phyloP scores from a whole-genome alignment of 92 coral and sea anemone species.

The Diadumene lineata region DNA sequence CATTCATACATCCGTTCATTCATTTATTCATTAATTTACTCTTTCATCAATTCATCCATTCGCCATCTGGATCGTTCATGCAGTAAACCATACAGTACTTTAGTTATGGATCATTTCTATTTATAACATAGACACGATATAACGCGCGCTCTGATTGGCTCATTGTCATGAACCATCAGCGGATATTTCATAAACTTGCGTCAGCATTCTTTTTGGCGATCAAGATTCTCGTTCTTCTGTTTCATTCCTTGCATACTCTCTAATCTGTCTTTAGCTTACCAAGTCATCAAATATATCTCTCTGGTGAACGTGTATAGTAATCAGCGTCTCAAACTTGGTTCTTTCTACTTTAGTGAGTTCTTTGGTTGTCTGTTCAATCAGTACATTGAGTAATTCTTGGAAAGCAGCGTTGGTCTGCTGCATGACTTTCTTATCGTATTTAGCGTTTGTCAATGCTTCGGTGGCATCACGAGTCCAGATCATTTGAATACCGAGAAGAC shows the following conservation, averaged over 20 bases:
- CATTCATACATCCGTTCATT: not conserved
- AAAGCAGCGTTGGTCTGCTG: conserved; percentile 86
- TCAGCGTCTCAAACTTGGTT: conserved; percentile 88
- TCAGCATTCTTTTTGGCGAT: too few relatives aligned
- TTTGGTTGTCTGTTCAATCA: conserved; percentile 84
- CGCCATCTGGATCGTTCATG: not conserved
- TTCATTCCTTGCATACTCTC: too few relatives aligned
- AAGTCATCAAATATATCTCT: conserved; percentile 88
- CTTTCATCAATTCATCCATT: not conserved
- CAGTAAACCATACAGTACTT: not conserved
- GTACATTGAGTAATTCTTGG: conserved; percentile 71
- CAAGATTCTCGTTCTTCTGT: not conserved
- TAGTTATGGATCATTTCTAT: not conserved
- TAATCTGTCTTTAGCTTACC: conserved; percentile 41
- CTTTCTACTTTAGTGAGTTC: conserved; percentile 89
- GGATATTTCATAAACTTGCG: too few relatives aligned
- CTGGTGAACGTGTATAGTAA: conserved; percentile 90
- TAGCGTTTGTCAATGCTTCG: conserved; percentile 82
- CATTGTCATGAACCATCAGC: too few relatives aligned
- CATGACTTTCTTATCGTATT: conserved; percentile 86
- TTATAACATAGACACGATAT: too few relatives aligned
- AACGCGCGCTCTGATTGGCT: too few relatives aligned
- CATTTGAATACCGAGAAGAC: conserved; percentile 87
- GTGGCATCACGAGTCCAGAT: conserved; percentile 93
- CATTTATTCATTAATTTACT: not conserved